Conservation (phyloP, 1,140 invertebrate species). For the Cydia amplana region DNA sequence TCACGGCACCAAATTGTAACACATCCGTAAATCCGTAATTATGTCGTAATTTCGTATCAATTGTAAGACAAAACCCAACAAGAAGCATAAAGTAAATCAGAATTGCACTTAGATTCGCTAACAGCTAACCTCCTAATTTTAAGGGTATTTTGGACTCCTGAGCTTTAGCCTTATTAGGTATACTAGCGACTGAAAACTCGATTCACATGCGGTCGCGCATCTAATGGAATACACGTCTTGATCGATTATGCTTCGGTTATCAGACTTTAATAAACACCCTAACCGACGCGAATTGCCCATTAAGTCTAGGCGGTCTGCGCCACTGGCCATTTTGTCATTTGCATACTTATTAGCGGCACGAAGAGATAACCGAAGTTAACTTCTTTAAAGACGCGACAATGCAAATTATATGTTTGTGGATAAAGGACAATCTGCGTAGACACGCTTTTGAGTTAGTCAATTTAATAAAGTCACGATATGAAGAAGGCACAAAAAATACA, state of each 20-base stretch:
- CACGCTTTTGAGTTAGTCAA: not conserved
- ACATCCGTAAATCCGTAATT: no score
- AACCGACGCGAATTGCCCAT: not conserved
- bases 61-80: not conserved
- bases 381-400: not conserved
- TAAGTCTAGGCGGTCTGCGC: not conserved
- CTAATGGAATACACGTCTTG: not conserved
- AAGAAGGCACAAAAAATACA: no score
- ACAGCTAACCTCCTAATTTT: no score
- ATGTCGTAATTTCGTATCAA: no score
- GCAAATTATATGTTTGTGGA: not conserved
- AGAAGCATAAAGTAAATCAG: not conserved
- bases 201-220: not conserved
- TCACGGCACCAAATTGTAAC: not conserved
- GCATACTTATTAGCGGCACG: slow-evolving; percentile 8
- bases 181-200: not conserved
- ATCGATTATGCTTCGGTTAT: not conserved
- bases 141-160: no score
- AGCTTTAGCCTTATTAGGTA: no score
- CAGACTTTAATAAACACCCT: slow-evolving; percentile 1
- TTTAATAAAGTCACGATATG: not conserved
- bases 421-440: not conserved
- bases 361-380: not conserved
- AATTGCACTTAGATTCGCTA: not conserved
- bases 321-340: slow-evolving; percentile 10